Conservation (phyloP, 2,888 invertebrate genomes). For the Trachelus iudaicus region DNA sequence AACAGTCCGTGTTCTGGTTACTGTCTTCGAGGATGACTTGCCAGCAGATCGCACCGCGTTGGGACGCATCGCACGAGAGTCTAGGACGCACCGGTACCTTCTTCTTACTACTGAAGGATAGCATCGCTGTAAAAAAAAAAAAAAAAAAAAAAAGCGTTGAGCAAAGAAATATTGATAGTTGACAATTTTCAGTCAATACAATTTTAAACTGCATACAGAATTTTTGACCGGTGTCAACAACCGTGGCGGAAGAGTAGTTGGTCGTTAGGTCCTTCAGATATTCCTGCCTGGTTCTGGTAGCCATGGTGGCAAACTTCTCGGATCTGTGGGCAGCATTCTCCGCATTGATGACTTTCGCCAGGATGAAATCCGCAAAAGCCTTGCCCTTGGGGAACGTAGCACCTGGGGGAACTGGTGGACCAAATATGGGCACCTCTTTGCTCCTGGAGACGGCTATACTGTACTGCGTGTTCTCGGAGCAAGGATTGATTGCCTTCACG, state of each 20-base stretch:
- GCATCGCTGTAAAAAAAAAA: conserved; percentile 71
- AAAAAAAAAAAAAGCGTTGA: conserved; percentile 32
- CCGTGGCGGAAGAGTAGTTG: conserved; percentile 83
- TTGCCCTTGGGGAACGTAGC: conserved; percentile 90
- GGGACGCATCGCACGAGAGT: conserved; percentile 78
- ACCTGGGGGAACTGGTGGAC: conserved; percentile 91
- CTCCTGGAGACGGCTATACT: conserved; percentile 82
- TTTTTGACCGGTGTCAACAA: conserved; percentile 86
- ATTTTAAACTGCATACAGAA: conserved; percentile 71
- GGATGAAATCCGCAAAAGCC: conserved; percentile 93
- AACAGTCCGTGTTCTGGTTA: conserved; percentile 78
- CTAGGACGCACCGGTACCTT: conserved; percentile 77
- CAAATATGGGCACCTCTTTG: conserved; percentile 95
- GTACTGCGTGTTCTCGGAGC: conserved; percentile 91
- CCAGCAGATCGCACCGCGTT: conserved; percentile 85
- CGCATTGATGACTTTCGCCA: conserved; percentile 96
- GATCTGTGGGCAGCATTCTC: conserved; percentile 96
- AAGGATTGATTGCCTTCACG: conserved; percentile 88
- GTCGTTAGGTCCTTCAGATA: conserved; percentile 93
- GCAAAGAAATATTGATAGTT: background rate
- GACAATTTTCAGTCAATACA: background rate
- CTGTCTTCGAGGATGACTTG: conserved; percentile 81
- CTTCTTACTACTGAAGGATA: conserved; percentile 81
- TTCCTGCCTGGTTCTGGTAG: conserved; percentile 93
- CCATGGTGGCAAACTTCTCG: conserved; percentile 97